These are phyloP conservation scores for Chalcosyrphus nemorum DNA, from an alignment of 2,888 invertebrate genomes.

Conservation along the genomic window DNA sequence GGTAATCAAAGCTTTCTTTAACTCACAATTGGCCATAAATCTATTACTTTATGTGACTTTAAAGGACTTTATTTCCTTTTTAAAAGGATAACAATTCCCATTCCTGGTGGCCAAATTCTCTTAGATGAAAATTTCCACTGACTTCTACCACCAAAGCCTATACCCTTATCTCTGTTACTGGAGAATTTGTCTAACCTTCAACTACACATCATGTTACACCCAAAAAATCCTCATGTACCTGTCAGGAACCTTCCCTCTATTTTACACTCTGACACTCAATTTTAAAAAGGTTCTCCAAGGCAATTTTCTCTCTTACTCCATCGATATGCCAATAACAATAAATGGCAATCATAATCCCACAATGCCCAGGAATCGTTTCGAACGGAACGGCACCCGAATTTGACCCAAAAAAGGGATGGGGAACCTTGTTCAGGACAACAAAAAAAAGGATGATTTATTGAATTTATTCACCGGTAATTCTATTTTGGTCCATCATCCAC, in stretches of 20 bases:
- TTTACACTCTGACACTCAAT: conserved; percentile 39
- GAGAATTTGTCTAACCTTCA: background rate
- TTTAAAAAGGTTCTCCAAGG: conserved; percentile 41
- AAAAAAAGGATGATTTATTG: conserved; percentile 66
- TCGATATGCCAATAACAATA: conserved; percentile 68
- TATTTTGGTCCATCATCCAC: conserved; percentile 66
- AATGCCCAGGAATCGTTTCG: conserved; percentile 13
- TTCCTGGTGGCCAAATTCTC: too few relatives aligned
- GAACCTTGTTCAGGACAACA: conserved; percentile 7
- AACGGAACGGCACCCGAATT: background rate
- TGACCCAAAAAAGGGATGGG: background rate
- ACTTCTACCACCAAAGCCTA: too few relatives aligned
- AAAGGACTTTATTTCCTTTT: too few relatives aligned
- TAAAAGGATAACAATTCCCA: too few relatives aligned
- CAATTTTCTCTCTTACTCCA: conserved; percentile 49
- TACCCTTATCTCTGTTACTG: too few relatives aligned
- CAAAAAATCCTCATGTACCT: conserved; percentile 5
- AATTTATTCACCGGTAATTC: conserved; percentile 72
- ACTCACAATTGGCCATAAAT: too few relatives aligned
- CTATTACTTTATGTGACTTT: too few relatives aligned
- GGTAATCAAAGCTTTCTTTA: too few relatives aligned
- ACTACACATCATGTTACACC: background rate
- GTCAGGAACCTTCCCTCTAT: conserved; percentile 3
- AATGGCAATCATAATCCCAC: conserved; percentile 65
- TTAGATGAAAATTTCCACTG: too few relatives aligned